These are phyloP conservation scores for Noctuana brunneofusca DNA, from an alignment of 2,888 invertebrate species.

Conservation along the genomic window DNA sequence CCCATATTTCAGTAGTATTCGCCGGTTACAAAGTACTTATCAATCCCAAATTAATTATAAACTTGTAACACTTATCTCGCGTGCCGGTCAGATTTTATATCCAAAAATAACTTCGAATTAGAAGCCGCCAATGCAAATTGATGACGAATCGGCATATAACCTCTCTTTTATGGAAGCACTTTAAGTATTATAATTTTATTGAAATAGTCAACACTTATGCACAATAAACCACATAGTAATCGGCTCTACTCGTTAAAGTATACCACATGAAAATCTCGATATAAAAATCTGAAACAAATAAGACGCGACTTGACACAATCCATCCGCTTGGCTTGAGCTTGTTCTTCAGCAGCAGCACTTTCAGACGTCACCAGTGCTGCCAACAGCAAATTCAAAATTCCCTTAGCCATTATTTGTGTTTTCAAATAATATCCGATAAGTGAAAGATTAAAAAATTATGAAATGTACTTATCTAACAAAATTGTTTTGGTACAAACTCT, in stretches of 20 bases:
- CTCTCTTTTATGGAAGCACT: slow-evolving; percentile 44
- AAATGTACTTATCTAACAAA: no score
- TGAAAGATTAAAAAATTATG: no score
- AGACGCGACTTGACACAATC: slow-evolving; percentile 36
- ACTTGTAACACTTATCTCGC: slow-evolving; percentile 48
- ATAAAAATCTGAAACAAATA: slow-evolving; percentile 44
- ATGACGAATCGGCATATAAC: slow-evolving; percentile 70
- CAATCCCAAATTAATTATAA: slow-evolving; percentile 35
- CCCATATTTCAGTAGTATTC: slow-evolving; percentile 79
- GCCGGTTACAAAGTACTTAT: slow-evolving; percentile 17
- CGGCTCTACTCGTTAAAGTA: slow-evolving; percentile 16
- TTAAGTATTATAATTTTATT: slow-evolving; percentile 42
- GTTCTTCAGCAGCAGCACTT: not conserved
- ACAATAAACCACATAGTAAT: slow-evolving; percentile 37
- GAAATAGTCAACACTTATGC: slow-evolving; percentile 33
- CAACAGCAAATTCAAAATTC: no score
- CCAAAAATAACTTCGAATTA: slow-evolving; percentile 75
- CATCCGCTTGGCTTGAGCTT: not conserved
- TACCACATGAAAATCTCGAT: slow-evolving; percentile 26
- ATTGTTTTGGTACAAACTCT: no score
- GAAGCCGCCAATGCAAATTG: slow-evolving; percentile 49
- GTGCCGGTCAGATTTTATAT: slow-evolving; percentile 53
- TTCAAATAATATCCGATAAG: no score
- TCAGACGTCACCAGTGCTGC: not conserved
- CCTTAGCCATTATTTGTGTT: no score